These are phyloP conservation scores for Erannis defoliaria DNA, from an alignment of 2,888 invertebrate species.

Conservation along the genomic window DNA sequence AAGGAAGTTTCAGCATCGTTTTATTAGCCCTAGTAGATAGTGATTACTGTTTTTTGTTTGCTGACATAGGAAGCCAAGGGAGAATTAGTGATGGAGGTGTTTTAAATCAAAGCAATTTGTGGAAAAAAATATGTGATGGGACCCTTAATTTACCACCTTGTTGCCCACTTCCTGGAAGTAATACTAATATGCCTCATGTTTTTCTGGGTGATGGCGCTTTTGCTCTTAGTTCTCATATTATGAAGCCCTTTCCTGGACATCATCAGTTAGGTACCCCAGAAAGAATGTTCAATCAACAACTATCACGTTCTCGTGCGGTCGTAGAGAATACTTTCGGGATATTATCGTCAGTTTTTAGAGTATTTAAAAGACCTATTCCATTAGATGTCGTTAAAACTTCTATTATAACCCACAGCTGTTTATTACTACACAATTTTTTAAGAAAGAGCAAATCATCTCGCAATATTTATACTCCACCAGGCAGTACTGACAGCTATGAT, in stretches of 20 bases:
- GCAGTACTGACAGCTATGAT: constrained; percentile 25
- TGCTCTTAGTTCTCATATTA: constrained; percentile 24
- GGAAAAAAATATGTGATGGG: constrained; percentile 1
- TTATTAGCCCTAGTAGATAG: constrained; percentile 33
- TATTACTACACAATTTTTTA: constrained; percentile 34
- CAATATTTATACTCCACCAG: constrained; percentile 33
- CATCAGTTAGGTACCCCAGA: constrained; percentile 25
- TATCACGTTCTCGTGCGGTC: constrained; percentile 32
- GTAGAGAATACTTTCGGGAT: constrained; percentile 43
- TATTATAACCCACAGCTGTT: constrained; percentile 25
- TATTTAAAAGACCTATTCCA: constrained; percentile 33
- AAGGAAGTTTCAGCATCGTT: constrained; percentile 44
- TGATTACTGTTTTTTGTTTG: background rate
- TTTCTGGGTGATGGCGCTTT: constrained; percentile 35
- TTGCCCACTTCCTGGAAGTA: constrained; percentile 16
- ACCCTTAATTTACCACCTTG: constrained; percentile 24
- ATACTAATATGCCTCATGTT: constrained; percentile 29
- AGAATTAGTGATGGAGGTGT: background rate
- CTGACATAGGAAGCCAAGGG: background rate
- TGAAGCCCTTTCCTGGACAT: constrained; percentile 30
- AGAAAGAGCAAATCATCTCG: constrained; percentile 32
- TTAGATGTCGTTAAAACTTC: constrained; percentile 31
- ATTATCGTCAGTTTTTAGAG: constrained; percentile 30
- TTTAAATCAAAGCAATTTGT: background rate
- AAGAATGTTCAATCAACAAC: constrained; percentile 28